These are phyloP conservation scores for Jacana jacana DNA, from an alignment of 2,113 vertebrate genomes.

Conservation along the genomic window DNA sequence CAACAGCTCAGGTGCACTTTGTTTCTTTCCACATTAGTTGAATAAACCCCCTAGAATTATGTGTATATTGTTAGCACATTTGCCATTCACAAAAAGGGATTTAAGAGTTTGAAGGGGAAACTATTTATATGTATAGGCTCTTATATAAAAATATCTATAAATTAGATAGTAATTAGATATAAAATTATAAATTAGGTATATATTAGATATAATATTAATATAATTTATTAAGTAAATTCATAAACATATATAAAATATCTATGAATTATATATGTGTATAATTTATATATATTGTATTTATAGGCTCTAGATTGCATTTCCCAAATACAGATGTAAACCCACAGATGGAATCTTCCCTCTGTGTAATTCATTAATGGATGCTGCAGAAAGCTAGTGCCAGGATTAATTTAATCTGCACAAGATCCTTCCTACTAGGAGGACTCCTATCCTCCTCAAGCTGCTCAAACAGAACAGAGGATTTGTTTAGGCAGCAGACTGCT, in stretches of 20 bases:
- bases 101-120: conserved; percentile 4
- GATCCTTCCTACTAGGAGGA: neutral
- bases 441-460: neutral
- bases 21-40: neutral
- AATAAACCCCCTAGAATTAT: neutral
- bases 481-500: neutral
- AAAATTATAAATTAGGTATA: too few species aligned
- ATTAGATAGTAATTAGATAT: too few species aligned
- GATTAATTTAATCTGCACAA: neutral
- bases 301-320: neutral
- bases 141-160: too few species aligned
- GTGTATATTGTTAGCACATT: neutral
- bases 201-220: too few species aligned
- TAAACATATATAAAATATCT: too few species aligned
- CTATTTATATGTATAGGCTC: too few species aligned
- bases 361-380: neutral
- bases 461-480: neutral
- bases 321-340: neutral
- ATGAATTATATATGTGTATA: too few species aligned
- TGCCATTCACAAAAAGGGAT: neutral
- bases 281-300: too few species aligned
- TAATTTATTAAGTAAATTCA: too few species aligned
- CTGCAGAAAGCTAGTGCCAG: neutral
- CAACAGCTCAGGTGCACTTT: neutral
- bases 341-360: neutral